These are phyloP conservation scores for Ivindomyrus marchei DNA, from an alignment of 2,113 vertebrate genomes.

Conservation along the genomic window DNA sequence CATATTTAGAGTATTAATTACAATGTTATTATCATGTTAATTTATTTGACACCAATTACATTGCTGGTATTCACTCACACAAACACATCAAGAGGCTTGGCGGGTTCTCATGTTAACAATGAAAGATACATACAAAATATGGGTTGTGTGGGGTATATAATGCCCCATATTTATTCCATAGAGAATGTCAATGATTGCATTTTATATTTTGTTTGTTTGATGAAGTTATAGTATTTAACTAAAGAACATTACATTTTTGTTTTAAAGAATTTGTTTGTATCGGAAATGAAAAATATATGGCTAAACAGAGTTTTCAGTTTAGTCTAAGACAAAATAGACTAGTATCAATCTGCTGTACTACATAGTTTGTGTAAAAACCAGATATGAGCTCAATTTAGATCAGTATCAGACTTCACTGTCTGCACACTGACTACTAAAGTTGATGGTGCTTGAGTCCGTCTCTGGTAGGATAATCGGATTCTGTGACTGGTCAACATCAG, in stretches of 20 bases:
- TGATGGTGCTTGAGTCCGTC: not conserved
- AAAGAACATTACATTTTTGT: not conserved
- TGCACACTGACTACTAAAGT: not conserved
- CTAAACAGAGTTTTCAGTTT: not conserved
- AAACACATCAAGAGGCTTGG: not conserved
- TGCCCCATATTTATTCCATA: not conserved
- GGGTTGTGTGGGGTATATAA: not conserved
- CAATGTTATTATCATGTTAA: not conserved
- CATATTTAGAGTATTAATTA: not conserved
- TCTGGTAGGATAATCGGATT: not conserved
- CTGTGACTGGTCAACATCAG: not conserved
- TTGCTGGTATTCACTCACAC: not conserved
- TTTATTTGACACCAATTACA: not conserved
- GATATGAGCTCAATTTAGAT: not conserved
- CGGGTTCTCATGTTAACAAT: not conserved
- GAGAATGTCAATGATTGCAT: not conserved
- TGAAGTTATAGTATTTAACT: not conserved
- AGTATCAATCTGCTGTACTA: not conserved
- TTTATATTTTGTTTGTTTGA: not conserved
- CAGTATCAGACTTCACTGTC: not conserved
- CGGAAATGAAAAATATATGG: not conserved
- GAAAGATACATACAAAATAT: not conserved
- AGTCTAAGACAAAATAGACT: not conserved
- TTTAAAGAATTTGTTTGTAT: not conserved
- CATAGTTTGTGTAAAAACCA: not conserved